Evolutionary conservation across 2,113 vertebrate genomes (phyloP), one percentile per base, ranked within the genome.

Genomic region (Cavia porcellus): DNA sequence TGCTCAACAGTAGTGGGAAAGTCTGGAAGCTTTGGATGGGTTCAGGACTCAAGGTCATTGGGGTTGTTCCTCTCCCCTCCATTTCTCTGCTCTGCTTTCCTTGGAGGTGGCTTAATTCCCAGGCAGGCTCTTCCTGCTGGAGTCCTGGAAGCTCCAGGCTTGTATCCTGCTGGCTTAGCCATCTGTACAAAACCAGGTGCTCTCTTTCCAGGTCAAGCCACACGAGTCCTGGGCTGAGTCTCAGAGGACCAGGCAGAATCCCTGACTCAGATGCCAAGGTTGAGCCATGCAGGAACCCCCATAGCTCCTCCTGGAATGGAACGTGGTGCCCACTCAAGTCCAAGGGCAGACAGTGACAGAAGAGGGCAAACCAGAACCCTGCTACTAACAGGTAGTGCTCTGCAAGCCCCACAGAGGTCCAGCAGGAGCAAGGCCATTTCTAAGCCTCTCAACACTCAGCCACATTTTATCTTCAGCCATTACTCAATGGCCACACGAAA

Each of bases 11-110:
- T 2, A 32, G 45, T 2, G 20, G 35, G 81, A 50, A 72, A 79
- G 57, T 45, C n/a, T 4, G 1, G 12, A 8, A 32, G 13, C 19
- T 0, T 8, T 42, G 32, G 12, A 0, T 0, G 42, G 30, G 4
- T 2, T 55, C 3, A 5, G 75, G 55, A 22, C 81, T 68, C 90
- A 15, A 0, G 6, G 64, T 32, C 57, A 7, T 0, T 0, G 3
- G 38, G n/a, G 45, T 28, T 93, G 0, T 0, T 57, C 2, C 19
- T 55, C 1, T 6, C 5, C n/a, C 42, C 57, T 68, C 38, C 17
- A 8, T 30, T 50, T 74, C 22, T 15, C 50, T 17, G 30, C 81
- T 77, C 7, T 0, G 25, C 61, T 32, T n/a, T 89, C 77, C n/a
- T 66, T n/a, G 25, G 55, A 55, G n/a, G 47, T 55, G 57, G 38